phyloP scores from a whole-genome alignment of 2,888 invertebrate species.

The Aphrophora alni region DNA sequence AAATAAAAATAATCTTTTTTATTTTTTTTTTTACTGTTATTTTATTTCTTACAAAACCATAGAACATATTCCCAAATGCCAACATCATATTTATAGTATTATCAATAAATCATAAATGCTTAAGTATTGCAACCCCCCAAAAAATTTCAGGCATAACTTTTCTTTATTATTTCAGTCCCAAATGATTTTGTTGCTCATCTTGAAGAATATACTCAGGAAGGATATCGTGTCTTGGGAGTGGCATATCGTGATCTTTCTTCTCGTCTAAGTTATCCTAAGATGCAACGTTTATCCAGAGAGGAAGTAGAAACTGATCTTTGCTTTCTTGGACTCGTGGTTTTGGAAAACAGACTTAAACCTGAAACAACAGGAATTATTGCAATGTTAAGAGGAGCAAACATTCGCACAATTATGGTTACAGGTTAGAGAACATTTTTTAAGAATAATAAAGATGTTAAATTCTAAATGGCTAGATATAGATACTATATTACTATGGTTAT shows the following conservation, averaged over 20 bases:
- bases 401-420: slow-evolving; percentile 97
- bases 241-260: slow-evolving; percentile 76
- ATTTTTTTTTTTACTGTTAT: no score
- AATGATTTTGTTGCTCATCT: slow-evolving; percentile 77
- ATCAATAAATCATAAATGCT: no score
- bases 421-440: slow-evolving; percentile 66
- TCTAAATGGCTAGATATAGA: no score
- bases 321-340: slow-evolving; percentile 87
- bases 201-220: slow-evolving; percentile 87
- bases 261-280: slow-evolving; percentile 71
- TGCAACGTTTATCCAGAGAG: slow-evolving; percentile 77
- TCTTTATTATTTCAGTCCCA: slow-evolving; percentile 73
- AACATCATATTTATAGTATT: no score
- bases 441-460: no score
- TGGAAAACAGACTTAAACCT: slow-evolving; percentile 93
- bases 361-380: slow-evolving; percentile 84
- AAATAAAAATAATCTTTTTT: no score
- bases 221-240: slow-evolving; percentile 91
- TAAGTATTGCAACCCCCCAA: no score
- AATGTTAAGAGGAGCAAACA: slow-evolving; percentile 81
- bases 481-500: no score
- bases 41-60: no score
- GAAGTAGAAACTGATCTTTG: slow-evolving; percentile 80
- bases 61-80: no score
- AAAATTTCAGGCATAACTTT: no score